phyloP scores from a whole-genome alignment of 2,113 vertebrate species.

The Dasyurus viverrinus region DNA sequence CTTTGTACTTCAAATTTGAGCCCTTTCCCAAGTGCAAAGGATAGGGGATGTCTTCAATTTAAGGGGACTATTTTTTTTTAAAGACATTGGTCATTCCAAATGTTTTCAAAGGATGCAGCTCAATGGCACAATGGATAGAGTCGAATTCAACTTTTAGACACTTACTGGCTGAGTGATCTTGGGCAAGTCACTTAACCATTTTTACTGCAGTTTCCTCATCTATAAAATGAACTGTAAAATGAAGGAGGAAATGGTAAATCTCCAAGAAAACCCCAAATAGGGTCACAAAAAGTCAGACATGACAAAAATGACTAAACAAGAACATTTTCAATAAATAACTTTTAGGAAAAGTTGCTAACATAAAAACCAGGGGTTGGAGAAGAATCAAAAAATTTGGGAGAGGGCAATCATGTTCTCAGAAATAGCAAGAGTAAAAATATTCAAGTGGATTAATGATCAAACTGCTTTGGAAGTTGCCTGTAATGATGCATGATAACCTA shows the following conservation, averaged over 20 bases:
- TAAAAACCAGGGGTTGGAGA: neutral
- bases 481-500: neutral
- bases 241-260: no score
- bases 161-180: no score
- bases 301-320: no score
- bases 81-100: neutral
- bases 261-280: no score
- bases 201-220: no score
- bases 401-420: neutral
- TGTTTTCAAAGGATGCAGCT: no score
- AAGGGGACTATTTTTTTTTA: neutral
- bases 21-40: neutral
- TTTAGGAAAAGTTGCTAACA: neutral
- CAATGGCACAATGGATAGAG: no score
- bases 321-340: neutral
- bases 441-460: neutral
- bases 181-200: no score
- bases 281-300: no score
- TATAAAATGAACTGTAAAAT: no score
- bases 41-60: neutral
- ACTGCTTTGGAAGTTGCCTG: neutral
- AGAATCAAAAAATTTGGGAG: neutral
- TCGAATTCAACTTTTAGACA: no score
- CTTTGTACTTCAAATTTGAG: neutral
- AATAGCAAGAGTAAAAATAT: neutral